Conservation (phyloP, 2,797 vertebrate species). For the Dromococcyx pavoninus region DNA sequence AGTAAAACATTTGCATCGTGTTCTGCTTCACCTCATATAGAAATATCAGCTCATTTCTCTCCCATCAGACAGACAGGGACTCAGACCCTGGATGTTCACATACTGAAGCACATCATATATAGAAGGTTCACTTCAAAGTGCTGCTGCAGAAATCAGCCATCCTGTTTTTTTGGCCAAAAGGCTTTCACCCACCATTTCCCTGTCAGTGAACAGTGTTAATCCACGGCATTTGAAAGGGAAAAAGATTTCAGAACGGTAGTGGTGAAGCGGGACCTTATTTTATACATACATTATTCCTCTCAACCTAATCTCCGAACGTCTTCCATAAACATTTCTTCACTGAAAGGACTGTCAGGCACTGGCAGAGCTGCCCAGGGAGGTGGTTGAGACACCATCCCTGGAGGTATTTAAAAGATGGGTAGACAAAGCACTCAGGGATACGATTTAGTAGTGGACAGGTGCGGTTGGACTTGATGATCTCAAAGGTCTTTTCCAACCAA, state of each 20-base stretch:
- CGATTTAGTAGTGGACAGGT: too few species aligned
- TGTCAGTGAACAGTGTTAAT: background rate
- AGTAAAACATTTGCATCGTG: background rate
- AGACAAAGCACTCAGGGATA: too few species aligned
- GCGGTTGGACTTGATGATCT: too few species aligned
- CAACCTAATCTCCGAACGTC: background rate
- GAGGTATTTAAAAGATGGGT: too few species aligned
- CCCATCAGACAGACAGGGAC: accelerated
- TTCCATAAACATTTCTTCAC: background rate
- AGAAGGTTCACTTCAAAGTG: background rate
- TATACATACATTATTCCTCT: background rate
- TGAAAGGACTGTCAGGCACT: too few species aligned
- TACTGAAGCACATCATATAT: background rate
- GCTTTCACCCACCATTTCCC: background rate
- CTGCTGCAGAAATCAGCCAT: background rate
- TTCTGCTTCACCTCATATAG: background rate
- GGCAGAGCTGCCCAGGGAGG: too few species aligned
- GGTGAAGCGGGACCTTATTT: background rate
- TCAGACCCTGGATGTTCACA: background rate
- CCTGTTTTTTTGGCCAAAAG: background rate
- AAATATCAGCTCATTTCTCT: background rate
- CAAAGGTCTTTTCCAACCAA: too few species aligned
- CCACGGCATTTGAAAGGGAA: background rate
- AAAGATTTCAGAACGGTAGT: background rate
- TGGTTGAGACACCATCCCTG: too few species aligned